These are phyloP conservation scores for Ctenosaura bakeri DNA, from an alignment of 2,797 vertebrate species.

Conservation along the genomic window DNA sequence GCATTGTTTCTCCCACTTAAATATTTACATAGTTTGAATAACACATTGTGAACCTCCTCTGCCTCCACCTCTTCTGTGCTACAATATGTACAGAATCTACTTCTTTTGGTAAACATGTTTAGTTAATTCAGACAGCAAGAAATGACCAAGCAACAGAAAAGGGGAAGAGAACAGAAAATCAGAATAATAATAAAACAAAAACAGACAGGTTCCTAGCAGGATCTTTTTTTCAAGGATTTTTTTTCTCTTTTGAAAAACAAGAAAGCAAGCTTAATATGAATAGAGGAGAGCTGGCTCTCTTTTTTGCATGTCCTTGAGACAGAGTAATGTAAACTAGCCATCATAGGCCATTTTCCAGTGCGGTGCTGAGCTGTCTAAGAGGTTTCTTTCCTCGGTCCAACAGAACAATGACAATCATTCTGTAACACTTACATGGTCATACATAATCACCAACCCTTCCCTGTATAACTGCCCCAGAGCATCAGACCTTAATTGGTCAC, in stretches of 20 bases:
- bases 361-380: not conserved
- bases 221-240: not conserved
- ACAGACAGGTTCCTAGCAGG: not conserved
- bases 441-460: not conserved
- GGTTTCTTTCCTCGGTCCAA: not conserved
- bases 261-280: not conserved
- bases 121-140: slow-evolving; percentile 66
- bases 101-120: slow-evolving; percentile 65
- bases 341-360: not conserved
- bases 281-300: not conserved
- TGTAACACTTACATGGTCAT: not conserved
- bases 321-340: not conserved
- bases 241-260: not conserved
- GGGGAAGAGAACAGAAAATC: slow-evolving; percentile 28
- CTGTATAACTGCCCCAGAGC: slow-evolving; percentile 7
- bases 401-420: not conserved
- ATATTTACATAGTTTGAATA: slow-evolving; percentile 63
- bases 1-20: slow-evolving; percentile 64
- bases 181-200: slow-evolving; percentile 25
- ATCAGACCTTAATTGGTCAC: slow-evolving; percentile 36
- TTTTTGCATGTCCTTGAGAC: not conserved
- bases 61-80: slow-evolving; percentile 57
- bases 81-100: slow-evolving; percentile 50
- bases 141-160: slow-evolving; percentile 13
- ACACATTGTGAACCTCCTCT: slow-evolving; percentile 64